Conservation (phyloP, 2,888 invertebrate genomes). For the Caenorhabditis afra region DNA sequence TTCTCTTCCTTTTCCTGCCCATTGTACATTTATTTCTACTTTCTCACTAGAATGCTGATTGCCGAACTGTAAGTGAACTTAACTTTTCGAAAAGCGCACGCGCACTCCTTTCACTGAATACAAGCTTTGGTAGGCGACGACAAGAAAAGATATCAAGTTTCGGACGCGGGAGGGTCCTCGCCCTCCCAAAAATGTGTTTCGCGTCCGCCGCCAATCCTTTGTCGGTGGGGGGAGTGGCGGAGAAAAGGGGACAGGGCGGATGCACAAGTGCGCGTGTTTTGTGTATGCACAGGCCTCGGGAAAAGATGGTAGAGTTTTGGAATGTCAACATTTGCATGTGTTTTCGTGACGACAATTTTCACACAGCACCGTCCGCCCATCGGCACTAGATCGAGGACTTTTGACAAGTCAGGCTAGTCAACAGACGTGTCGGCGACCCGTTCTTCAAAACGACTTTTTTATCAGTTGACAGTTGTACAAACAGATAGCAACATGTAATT, state of each 20-base stretch:
- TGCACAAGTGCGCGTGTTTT: conserved; percentile 51
- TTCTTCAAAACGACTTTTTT: conserved; percentile 26
- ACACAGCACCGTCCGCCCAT: conserved; percentile 6
- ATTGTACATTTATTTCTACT: not conserved
- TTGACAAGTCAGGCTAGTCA: not conserved
- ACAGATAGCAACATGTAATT: conserved; percentile 52
- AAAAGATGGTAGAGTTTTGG: conserved; percentile 54
- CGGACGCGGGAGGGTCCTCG: not conserved
- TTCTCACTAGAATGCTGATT: too few species aligned
- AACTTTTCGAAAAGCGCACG: too few species aligned
- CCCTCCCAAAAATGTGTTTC: conserved; percentile 47
- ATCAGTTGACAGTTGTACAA: conserved; percentile 30
- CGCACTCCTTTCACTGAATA: too few species aligned
- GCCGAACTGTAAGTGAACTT: too few species aligned
- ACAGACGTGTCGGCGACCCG: conserved; percentile 39
- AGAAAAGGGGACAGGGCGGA: conserved; percentile 11
- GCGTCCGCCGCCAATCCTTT: conserved; percentile 45
- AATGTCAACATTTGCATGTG: conserved; percentile 60
- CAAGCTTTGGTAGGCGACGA: conserved; percentile 20
- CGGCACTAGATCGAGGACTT: not conserved
- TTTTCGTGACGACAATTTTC: conserved; percentile 52
- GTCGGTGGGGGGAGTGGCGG: conserved; percentile 49
- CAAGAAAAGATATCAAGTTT: conserved; percentile 50
- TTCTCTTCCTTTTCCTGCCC: conserved; percentile 5
- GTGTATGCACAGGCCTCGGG: conserved; percentile 59